These are phyloP conservation scores for Gerris buenoi DNA, from an alignment of 1,140 invertebrate genomes.

Conservation along the genomic window DNA sequence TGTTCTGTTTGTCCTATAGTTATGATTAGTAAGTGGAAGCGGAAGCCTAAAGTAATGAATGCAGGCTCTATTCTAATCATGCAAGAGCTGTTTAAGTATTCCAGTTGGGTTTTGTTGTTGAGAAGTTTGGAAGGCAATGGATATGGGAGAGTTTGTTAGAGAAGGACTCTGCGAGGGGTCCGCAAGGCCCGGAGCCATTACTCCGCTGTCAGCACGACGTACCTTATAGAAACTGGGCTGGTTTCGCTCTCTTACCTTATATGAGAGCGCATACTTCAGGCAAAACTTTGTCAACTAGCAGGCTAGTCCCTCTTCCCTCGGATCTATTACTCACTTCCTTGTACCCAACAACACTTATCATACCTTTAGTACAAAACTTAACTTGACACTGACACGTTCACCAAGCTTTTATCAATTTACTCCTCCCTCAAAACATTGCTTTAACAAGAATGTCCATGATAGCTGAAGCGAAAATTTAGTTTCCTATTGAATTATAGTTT, in stretches of 20 bases:
- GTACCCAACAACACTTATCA: background rate
- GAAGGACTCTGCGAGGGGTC: background rate
- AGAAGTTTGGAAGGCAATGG: background rate
- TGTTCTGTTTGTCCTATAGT: background rate
- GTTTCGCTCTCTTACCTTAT: too few relatives aligned
- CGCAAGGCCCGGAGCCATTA: background rate
- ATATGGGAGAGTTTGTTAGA: background rate
- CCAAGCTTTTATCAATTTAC: background rate
- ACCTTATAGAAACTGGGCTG: background rate
- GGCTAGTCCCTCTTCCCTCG: too few relatives aligned
- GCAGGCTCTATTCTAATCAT: background rate
- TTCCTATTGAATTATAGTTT: background rate
- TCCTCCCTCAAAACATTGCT: background rate
- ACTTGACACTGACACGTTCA: background rate
- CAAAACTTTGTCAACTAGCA: background rate
- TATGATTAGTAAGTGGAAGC: background rate
- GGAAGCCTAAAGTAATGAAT: background rate
- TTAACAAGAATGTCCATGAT: background rate
- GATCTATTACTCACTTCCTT: background rate
- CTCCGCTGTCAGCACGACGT: background rate
- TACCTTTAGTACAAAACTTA: background rate
- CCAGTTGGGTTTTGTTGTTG: background rate
- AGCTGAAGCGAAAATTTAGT: background rate
- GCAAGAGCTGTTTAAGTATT: background rate
- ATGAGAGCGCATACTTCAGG: background rate